Base-by-base conservation (phyloP, 1,140 invertebrate genomes). In the Drosophila ercepeae region DNA sequence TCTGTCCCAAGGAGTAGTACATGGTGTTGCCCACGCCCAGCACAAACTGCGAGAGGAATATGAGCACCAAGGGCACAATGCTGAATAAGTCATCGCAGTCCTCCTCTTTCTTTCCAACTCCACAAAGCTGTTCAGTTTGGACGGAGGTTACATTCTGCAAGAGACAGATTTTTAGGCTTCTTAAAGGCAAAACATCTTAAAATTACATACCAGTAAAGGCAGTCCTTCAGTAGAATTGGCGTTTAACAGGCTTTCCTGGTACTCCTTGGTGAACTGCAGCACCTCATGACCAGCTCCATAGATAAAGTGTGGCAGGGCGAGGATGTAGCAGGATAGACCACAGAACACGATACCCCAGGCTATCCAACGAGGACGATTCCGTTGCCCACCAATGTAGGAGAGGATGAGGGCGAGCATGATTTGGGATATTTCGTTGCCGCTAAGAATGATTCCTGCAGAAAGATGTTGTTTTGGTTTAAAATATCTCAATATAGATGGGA, bases 381-480 rank as follows among this genome's bases (percentile, higher is more conserved):
- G 92, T 78, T 93, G 92, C 6, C 92, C 93, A 41, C 94, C 94
- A 65, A 92, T 92, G 70, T 95, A 95, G 27, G 93, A 93, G 1
- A 95, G 75, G 13, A 95, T 90, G n/a, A 94, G 88, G 13, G 93
- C 93, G 8, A 94, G 86, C 50, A 95, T 67, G 59, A 95, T 94
- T 90, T 95, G 94, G 53, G 94, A 95, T 72, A 95, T 93, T 91
- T 95, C 94, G 91, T 95, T 95, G 18, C 95, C 94, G 44, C 94
- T 95, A 6, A 95, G 90, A 42, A 95, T 93, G 18, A 95, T 92
- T 32, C 95, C 95, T 95, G 75, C 13, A 90, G 42, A 3, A 14
- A 16, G 13, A 7, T 7, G 6, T n/a, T n/a, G n/a, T n/a, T n/a
- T n/a, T n/a, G n/a, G n/a, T n/a, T n/a, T n/a, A 27, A n/a, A 1